Conservation (phyloP, 2,888 invertebrate genomes). For the Scaptomyza caliginosa region DNA sequence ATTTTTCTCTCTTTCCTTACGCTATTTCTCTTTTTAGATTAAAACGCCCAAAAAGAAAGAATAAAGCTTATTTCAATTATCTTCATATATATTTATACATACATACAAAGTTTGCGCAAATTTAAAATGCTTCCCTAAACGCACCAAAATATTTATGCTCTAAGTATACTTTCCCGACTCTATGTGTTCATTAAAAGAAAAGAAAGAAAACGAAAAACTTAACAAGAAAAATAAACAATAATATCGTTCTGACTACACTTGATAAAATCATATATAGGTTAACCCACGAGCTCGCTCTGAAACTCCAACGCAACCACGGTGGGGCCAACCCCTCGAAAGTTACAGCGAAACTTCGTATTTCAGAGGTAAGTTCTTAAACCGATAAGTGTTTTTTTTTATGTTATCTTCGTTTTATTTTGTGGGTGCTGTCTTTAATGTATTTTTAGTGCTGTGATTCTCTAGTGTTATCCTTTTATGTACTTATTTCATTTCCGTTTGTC, state of each 20-base stretch:
- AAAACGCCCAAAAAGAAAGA: constrained; percentile 84
- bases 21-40: constrained; percentile 79
- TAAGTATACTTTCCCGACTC: constrained; percentile 61
- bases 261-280: constrained; percentile 84
- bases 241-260: constrained; percentile 70
- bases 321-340: constrained; percentile 86
- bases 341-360: constrained; percentile 86
- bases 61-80: constrained; percentile 65
- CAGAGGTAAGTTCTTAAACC: constrained; percentile 84
- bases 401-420: neutral
- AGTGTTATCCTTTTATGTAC: neutral
- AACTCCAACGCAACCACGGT: constrained; percentile 88
- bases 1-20: constrained; percentile 52
- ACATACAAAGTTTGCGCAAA: constrained; percentile 49
- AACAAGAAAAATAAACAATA: constrained; percentile 37
- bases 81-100: constrained; percentile 20
- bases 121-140: constrained; percentile 59
- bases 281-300: constrained; percentile 90
- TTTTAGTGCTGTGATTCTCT: neutral
- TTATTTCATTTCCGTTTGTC: constrained; percentile 7
- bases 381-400: neutral
- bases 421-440: neutral
- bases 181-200: constrained; percentile 72
- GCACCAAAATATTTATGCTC: constrained; percentile 51
- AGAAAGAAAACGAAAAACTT: constrained; percentile 20